Percentiles rank a stretch among this genome's conserved stretches.
These are phyloP conservation scores for Zaprionus camerounensis DNA, from an alignment of 1,140 invertebrate species.

Conservation along the genomic window DNA sequence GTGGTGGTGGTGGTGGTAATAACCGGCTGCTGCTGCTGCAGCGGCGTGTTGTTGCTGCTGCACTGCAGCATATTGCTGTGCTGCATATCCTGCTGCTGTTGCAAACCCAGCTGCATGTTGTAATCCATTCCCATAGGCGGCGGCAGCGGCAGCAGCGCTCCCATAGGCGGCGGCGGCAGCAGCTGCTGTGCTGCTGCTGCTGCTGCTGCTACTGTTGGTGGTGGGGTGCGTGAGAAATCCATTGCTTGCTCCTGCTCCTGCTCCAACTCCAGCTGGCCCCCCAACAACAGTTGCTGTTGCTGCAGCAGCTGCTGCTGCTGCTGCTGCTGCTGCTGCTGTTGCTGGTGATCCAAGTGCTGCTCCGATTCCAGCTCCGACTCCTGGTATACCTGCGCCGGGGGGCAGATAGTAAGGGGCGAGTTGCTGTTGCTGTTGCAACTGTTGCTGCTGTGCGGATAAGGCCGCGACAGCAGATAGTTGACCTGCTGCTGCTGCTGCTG, in stretches of 20 bases:
- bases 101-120: constrained; percentile 83
- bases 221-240: constrained; percentile 74
- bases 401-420: constrained; percentile 71
- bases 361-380: constrained; percentile 44
- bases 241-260: constrained; percentile 60
- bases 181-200: constrained; percentile 23
- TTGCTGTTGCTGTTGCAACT: constrained; percentile 63
- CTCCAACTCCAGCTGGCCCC: constrained; percentile 53
- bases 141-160: constrained; percentile 73
- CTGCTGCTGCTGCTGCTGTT: constrained; percentile 56
- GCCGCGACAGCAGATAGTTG: constrained; percentile 60
- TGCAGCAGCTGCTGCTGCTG: constrained; percentile 26
- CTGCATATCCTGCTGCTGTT: constrained; percentile 64
- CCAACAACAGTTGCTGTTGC: constrained; percentile 24
- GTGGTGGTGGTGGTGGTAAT: constrained; percentile 63
- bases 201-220: constrained; percentile 15
- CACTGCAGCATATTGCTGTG: constrained; percentile 76
- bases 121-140: constrained; percentile 79
- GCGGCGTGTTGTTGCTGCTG: constrained; percentile 73
- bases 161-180: constrained; percentile 77
- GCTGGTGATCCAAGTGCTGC: constrained; percentile 58
- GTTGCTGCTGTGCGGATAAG: constrained; percentile 68
- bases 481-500: constrained; percentile 34
- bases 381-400: constrained; percentile 41
- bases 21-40: constrained; percentile 61